Conservation (phyloP, 2,797 vertebrate species). For the Schizopygopsis pylzovi region DNA sequence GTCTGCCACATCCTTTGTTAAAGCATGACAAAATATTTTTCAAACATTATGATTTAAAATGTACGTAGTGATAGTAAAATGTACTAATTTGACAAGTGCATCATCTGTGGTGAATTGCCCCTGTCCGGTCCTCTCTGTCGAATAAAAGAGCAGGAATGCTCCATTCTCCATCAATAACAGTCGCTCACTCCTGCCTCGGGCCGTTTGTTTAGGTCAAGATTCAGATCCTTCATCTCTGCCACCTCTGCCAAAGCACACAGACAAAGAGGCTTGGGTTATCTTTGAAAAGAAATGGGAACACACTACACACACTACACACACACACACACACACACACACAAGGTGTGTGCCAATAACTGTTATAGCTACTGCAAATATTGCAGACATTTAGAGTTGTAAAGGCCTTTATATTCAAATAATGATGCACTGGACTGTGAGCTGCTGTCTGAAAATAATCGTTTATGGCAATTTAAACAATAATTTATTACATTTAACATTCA, state of each 20-base stretch:
- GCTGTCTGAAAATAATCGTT: not conserved
- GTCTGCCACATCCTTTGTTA: not conserved
- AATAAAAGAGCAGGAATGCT: slow-evolving; percentile 21
- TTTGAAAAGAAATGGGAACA: not conserved
- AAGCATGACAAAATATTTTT: no score
- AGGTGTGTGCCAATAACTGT: not conserved
- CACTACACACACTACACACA: not conserved
- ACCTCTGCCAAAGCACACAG: slow-evolving; percentile 44
- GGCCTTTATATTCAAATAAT: not conserved
- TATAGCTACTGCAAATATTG: not conserved
- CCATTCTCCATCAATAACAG: slow-evolving; percentile 36
- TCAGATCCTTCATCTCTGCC: slow-evolving; percentile 52
- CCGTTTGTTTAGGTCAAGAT: slow-evolving; percentile 56
- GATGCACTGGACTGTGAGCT: not conserved
- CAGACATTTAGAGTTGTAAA: not conserved
- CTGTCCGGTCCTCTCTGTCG: not conserved
- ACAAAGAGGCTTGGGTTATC: slow-evolving; percentile 17
- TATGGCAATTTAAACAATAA: no score
- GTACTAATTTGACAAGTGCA: not conserved
- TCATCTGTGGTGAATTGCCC: not conserved
- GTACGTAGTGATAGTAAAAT: not conserved
- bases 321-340: not conserved
- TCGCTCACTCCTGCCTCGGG: slow-evolving; percentile 48
- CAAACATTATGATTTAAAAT: not conserved
- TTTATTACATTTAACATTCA: no score